Evolutionary conservation across 2,113 vertebrate species (phyloP), one percentile per base, ranked within the genome.

Genomic region (Cyanoderma ruficeps): DNA sequence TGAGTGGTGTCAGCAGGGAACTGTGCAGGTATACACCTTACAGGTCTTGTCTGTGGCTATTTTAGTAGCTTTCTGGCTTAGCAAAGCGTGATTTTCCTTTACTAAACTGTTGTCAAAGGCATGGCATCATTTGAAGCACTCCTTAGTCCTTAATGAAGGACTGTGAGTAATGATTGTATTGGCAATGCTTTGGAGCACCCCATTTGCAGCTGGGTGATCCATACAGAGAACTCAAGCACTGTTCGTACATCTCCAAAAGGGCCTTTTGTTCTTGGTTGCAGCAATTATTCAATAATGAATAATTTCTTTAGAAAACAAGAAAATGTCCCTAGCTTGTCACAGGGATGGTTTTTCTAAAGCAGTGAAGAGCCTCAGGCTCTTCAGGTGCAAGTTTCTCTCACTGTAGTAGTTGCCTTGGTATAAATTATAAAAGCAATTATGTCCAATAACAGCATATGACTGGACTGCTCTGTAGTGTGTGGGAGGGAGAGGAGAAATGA

Each of bases 151-250:
- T 59, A 35, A 13, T 19, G 39, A 83, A 49, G 67, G 57, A 10
- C 25, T 61, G 44, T n/a, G 7, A 33, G 28, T 49, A 22, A n/a
- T 17, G 60, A 53, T 60, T 72, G 59, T 47, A 37, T 41, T 75
- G 39, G 63, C n/a, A 35, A 0, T 15, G 31, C 69, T 78, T 53
- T 82, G 69, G 19, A 70, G 52, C 31, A 55, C 21, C 23, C 30
- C 0, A 1, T 60, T 63, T 81, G 65, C 61, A 64, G 44, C 22
- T 24, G 27, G 11, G 5, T 44, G 44, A 44, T 71, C 61, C 13
- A 0, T 33, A 13, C 0, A 0, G 53, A 56, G 42, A 56, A 19
- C 18, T 83, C 2, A 1, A 27, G 11, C 6, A 6, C 46, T 30
- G 23, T 10, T 61, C 18, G 10, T 59, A 12, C 9, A 8, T 57